Conservation (phyloP, 2,113 vertebrate genomes). For the Genyomyrus donnyi region DNA sequence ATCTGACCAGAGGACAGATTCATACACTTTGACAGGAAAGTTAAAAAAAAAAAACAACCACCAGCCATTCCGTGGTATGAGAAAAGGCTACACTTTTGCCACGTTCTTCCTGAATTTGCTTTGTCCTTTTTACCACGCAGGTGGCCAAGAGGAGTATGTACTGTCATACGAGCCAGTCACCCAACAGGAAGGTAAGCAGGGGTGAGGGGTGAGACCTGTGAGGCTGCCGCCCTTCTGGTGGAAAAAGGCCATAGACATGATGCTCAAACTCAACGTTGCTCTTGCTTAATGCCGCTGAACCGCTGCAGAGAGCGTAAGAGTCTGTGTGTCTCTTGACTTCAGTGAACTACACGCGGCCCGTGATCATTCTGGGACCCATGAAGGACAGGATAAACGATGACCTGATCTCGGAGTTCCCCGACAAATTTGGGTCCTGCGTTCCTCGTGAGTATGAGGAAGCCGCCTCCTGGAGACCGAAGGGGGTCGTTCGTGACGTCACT, state of each 20-base stretch:
- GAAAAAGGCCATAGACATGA: not conserved
- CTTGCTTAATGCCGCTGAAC: not conserved
- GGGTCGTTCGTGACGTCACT: not conserved
- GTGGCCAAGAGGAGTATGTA: slow-evolving; percentile 92
- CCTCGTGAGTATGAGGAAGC: slow-evolving; percentile 73
- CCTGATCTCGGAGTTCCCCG: slow-evolving; percentile 95
- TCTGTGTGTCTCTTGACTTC: slow-evolving; percentile 1
- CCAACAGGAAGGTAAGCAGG: slow-evolving; percentile 86
- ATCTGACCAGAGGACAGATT: not conserved
- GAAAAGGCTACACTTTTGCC: not conserved
- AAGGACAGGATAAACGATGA: slow-evolving; percentile 97
- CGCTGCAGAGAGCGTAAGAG: not conserved
- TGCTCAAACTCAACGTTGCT: not conserved
- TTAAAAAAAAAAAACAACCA: not conserved
- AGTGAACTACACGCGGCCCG: slow-evolving; percentile 91
- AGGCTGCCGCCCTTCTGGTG: not conserved
- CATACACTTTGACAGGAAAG: not conserved
- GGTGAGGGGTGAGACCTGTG: not conserved
- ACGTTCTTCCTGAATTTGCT: not conserved
- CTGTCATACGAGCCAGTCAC: slow-evolving; percentile 89
- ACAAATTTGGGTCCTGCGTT: slow-evolving; percentile 96
- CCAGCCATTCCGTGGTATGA: not conserved
- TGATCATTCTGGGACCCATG: slow-evolving; percentile 96
- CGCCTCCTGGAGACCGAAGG: not conserved
- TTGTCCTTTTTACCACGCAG: slow-evolving; percentile 49